A percentile compares a stretch with the other conserved stretches of the same genome.
Evolutionary conservation across 92 coral and sea anemone species (phyloP).

Genomic region (Scolanthus callimorphus): DNA sequence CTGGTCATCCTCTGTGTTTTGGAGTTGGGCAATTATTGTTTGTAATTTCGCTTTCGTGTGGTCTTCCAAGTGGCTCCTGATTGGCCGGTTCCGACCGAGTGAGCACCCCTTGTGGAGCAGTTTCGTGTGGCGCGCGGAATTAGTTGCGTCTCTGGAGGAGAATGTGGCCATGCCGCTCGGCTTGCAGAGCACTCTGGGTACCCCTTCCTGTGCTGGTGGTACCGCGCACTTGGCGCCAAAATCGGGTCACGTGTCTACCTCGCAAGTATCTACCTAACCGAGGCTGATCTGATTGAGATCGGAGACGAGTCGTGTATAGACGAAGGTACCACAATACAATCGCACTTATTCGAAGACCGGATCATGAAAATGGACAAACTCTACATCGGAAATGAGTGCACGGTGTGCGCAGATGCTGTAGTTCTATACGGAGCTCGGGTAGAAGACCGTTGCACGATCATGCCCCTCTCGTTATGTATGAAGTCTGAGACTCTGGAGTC

Average conservation of each 20-base stretch:
- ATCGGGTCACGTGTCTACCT: conserved; percentile 11
- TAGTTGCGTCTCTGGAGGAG: conserved; percentile 9
- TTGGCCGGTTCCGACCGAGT: conserved; percentile 13
- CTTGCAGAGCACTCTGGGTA: not conserved
- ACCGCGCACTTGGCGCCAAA: conserved; percentile 13
- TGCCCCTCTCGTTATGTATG: conserved; percentile 18
- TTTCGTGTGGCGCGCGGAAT: conserved; percentile 18
- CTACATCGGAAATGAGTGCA: conserved; percentile 5
- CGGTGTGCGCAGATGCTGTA: conserved; percentile 5
- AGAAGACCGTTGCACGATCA: conserved; percentile 10
- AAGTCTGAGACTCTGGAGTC: conserved; percentile 7
- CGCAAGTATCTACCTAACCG: conserved; percentile 12
- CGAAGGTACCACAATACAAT: conserved; percentile 4
- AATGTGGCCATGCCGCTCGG: conserved; percentile 12
- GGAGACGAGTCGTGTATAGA: conserved; percentile 20
- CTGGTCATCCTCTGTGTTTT: conserved; percentile 4
- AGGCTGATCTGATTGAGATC: conserved; percentile 12
- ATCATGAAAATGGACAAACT: conserved; percentile 23
- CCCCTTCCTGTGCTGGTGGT: conserved; percentile 12
- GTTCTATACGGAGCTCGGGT: conserved; percentile 11
- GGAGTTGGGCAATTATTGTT: not conserved
- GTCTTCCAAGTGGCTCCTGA: conserved; percentile 9
- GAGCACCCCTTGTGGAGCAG: conserved; percentile 18
- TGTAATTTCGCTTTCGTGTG: not conserved
- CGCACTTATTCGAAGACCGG: conserved; percentile 18